Percentiles rank a stretch among this genome's conserved stretches.
Evolutionary conservation across 2,888 invertebrate genomes (phyloP).

Genomic region (Unio pictorum): DNA sequence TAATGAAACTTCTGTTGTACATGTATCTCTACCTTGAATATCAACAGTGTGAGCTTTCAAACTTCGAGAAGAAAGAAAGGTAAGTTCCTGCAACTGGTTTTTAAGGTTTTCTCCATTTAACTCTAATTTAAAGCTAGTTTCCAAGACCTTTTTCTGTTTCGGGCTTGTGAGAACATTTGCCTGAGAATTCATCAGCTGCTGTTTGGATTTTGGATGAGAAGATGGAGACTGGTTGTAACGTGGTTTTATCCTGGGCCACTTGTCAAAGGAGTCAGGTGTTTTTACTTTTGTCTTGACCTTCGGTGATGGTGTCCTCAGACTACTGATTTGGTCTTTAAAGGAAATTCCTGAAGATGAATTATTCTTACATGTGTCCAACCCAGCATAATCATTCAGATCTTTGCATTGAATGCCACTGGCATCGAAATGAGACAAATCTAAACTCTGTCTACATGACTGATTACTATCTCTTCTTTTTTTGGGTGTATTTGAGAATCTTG

Average conservation of each 20-base stretch:
- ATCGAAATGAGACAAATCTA: too few species aligned
- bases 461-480: neutral
- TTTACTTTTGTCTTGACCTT: slow-evolving; percentile 23
- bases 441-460: neutral
- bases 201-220: slow-evolving; percentile 6
- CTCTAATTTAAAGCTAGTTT: too few species aligned
- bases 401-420: neutral
- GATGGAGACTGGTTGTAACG: slow-evolving; percentile 24
- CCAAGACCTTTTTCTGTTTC: too few species aligned
- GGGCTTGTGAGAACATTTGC: too few species aligned
- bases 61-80: too few species aligned
- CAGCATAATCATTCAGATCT: neutral
- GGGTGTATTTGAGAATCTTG: neutral
- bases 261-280: slow-evolving; percentile 51
- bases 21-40: too few species aligned
- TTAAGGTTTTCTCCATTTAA: too few species aligned
- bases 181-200: too few species aligned
- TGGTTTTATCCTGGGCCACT: slow-evolving; percentile 49
- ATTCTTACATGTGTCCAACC: neutral
- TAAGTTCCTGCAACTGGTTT: too few species aligned
- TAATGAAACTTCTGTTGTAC: too few species aligned
- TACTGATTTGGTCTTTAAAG: neutral
- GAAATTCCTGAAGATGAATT: neutral
- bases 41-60: too few species aligned
- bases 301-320: slow-evolving; percentile 38